Evolutionary conservation across 1,140 invertebrate species (phyloP).

Genomic region (Drosophila chauvacae): DNA sequence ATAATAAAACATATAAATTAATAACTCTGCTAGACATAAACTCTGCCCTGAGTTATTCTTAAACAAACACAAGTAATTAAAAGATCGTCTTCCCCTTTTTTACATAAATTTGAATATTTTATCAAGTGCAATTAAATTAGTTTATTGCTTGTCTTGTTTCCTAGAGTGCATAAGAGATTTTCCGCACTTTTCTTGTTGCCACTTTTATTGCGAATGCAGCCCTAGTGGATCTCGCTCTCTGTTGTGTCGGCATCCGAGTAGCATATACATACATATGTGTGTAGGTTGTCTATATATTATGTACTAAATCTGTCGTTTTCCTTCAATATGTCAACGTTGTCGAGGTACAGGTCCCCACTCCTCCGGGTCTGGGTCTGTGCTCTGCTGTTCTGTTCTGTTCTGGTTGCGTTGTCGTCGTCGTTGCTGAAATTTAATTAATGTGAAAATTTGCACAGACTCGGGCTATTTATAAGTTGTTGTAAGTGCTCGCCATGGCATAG

Average conservation of each 20-base stretch:
- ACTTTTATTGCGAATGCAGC: slow-evolving; percentile 12
- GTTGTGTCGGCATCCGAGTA: slow-evolving; percentile 35
- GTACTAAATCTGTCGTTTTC: slow-evolving; percentile 83
- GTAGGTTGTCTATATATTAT: slow-evolving; percentile 70
- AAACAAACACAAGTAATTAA: neutral
- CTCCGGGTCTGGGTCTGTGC: slow-evolving; percentile 9
- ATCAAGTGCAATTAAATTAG: neutral
- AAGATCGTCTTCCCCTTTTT: too few species aligned
- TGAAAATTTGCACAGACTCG: slow-evolving; percentile 83
- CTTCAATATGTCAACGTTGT: slow-evolving; percentile 82
- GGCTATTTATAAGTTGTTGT: slow-evolving; percentile 83
- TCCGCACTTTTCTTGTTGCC: neutral
- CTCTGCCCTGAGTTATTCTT: too few species aligned
- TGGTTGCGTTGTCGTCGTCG: slow-evolving; percentile 59
- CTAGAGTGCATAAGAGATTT: neutral
- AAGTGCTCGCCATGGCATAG: slow-evolving; percentile 67
- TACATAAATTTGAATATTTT: neutral
- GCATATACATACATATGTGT: slow-evolving; percentile 24
- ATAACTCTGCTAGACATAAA: too few species aligned
- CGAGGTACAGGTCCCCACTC: slow-evolving; percentile 13
- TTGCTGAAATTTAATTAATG: slow-evolving; percentile 82
- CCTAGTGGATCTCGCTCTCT: slow-evolving; percentile 19
- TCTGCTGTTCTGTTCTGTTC: slow-evolving; percentile 25
- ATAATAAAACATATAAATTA: too few species aligned
- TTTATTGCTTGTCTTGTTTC: neutral